Conservation (phyloP, 2,797 vertebrate species). For the Enteromius fasciolatus region DNA sequence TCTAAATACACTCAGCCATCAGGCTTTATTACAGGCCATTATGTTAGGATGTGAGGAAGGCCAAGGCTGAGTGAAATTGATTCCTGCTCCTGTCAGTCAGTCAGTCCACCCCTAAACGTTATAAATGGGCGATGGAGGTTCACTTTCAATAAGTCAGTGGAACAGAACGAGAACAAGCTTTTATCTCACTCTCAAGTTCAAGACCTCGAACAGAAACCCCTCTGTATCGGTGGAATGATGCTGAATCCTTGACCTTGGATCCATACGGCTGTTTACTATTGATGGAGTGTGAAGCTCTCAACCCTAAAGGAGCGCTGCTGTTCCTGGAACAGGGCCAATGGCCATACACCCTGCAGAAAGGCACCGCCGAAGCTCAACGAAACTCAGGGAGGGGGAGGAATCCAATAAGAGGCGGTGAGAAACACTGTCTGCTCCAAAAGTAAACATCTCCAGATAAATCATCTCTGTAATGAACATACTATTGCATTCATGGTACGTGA, state of each 20-base stretch:
- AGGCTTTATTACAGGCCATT: slow-evolving; percentile 48
- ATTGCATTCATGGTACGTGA: slow-evolving; percentile 35
- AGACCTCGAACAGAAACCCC: neutral
- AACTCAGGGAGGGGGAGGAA: slow-evolving; percentile 24
- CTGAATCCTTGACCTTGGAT: slow-evolving; percentile 20
- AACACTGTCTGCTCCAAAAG: slow-evolving; percentile 27
- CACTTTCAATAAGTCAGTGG: slow-evolving; percentile 31
- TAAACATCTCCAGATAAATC: slow-evolving; percentile 34
- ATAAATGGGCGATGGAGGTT: slow-evolving; percentile 35
- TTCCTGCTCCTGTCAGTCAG: slow-evolving; percentile 38
- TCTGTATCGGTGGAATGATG: slow-evolving; percentile 19
- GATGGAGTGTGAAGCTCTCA: slow-evolving; percentile 23
- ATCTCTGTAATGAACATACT: slow-evolving; percentile 32
- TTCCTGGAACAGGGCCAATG: slow-evolving; percentile 38
- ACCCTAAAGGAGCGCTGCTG: slow-evolving; percentile 28
- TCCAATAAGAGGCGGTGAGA: slow-evolving; percentile 28
- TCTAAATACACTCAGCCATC: slow-evolving; percentile 36
- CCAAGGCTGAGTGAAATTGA: slow-evolving; percentile 52
- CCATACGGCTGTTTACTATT: slow-evolving; percentile 33
- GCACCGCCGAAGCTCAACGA: neutral
- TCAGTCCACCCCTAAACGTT: slow-evolving; percentile 33
- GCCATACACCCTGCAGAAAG: slow-evolving; percentile 2
- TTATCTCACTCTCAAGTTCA: slow-evolving; percentile 13
- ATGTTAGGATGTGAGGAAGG: slow-evolving; percentile 40
- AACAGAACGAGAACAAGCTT: slow-evolving; percentile 21